Evolutionary conservation across 2,113 vertebrate species (phyloP).

Genomic region (Chaetodon auriga): DNA sequence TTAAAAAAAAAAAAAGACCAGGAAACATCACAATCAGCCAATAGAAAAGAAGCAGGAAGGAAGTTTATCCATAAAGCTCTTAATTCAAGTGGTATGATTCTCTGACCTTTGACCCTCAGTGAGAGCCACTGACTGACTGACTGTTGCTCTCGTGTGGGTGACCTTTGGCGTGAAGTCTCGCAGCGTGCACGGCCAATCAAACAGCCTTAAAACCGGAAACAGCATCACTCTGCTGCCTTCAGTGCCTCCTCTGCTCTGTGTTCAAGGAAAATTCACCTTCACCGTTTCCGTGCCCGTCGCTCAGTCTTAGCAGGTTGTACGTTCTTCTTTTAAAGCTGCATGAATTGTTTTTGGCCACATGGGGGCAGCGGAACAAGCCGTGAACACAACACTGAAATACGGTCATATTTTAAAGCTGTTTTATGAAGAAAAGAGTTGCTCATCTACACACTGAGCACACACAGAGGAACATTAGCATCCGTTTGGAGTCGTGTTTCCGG

Average conservation of each 20-base stretch:
- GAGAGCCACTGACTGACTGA: background rate
- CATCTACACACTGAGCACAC: no score
- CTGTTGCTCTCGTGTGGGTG: background rate
- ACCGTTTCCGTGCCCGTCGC: no score
- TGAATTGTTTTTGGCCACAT: background rate
- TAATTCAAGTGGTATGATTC: background rate
- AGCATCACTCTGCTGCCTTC: background rate
- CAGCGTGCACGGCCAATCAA: background rate
- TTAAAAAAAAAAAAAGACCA: background rate
- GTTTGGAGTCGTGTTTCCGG: no score
- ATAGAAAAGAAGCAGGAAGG: background rate
- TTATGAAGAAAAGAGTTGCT: no score
- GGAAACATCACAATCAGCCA: background rate
- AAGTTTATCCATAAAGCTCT: background rate
- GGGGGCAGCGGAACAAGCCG: background rate
- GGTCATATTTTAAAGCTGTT: background rate
- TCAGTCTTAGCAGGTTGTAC: background rate
- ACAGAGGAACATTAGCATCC: no score
- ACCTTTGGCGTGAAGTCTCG: background rate
- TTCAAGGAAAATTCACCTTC: background rate
- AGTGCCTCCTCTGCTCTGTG: background rate
- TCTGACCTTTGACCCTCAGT: constrained; percentile 1
- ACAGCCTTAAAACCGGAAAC: background rate
- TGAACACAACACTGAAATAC: background rate
- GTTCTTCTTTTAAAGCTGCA: background rate